Percentiles rank a stretch among this genome's conserved stretches.
These are phyloP conservation scores for Lophura nycthemera DNA, from an alignment of 2,113 vertebrate genomes.

Conservation along the genomic window DNA sequence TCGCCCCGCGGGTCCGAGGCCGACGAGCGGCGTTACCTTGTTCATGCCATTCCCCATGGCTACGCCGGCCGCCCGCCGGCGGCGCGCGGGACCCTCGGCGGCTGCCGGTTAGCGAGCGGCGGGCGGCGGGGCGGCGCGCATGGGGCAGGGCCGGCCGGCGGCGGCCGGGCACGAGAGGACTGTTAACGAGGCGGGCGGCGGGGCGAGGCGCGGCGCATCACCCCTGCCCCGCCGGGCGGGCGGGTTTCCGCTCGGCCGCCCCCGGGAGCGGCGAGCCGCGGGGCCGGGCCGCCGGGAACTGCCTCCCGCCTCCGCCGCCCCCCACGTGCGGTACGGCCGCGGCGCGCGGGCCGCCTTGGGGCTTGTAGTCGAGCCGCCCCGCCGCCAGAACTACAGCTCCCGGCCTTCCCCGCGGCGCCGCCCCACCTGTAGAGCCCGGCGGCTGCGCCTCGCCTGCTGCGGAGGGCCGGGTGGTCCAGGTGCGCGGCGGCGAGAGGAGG, in stretches of 20 bases:
- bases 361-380: background rate
- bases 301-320: no score
- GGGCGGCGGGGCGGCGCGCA: no score
- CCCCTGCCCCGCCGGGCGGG: no score
- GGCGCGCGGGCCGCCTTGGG: background rate
- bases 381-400: background rate
- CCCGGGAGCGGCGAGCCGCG: background rate
- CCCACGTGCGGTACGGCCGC: no score
- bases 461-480: background rate
- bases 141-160: no score
- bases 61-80: background rate
- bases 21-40: constrained; percentile 71
- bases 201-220: background rate
- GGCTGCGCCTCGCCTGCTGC: no score
- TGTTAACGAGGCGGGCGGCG: background rate
- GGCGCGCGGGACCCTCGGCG: no score
- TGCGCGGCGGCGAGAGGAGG: background rate
- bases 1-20: no score
- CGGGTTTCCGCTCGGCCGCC: background rate
- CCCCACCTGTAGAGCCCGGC: background rate
- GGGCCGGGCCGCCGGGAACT: no score
- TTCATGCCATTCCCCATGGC: constrained; percentile 83
- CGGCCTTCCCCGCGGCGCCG: background rate
- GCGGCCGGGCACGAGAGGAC: background rate
- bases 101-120: no score